Percentiles rank a stretch among this genome's conserved stretches.
These are phyloP conservation scores for Xyrichtys novacula DNA, from an alignment of 2,797 vertebrate genomes.

Conservation along the genomic window DNA sequence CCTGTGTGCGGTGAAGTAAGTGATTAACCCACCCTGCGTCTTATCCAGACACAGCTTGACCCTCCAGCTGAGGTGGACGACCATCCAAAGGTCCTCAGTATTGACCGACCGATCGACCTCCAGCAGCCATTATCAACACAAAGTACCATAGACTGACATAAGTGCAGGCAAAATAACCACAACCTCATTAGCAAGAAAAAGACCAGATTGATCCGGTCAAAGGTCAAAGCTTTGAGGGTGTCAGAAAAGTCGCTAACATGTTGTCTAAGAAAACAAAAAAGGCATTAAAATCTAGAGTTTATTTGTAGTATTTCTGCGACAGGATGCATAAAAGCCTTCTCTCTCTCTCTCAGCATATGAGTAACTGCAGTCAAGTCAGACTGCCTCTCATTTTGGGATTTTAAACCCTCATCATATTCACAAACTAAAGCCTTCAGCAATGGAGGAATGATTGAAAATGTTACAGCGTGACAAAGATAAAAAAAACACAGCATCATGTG, in stretches of 20 bases:
- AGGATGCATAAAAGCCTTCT: constrained; percentile 7
- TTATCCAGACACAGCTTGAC: constrained; percentile 37
- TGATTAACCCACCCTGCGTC: constrained; percentile 50
- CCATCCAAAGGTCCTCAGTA: constrained; percentile 54
- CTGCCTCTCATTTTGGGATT: constrained; percentile 37
- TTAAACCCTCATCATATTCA: constrained; percentile 29
- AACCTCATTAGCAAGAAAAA: neutral
- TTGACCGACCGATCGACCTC: constrained; percentile 31
- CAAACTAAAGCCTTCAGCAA: constrained; percentile 32
- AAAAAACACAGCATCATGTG: constrained; percentile 44
- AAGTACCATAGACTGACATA: neutral
- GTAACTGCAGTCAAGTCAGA: constrained; percentile 30
- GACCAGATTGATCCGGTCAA: too few species aligned
- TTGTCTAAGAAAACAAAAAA: neutral
- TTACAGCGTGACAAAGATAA: constrained; percentile 48
- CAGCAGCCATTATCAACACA: constrained; percentile 23
- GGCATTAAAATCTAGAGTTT: neutral
- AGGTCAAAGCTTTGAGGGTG: neutral
- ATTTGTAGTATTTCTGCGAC: neutral
- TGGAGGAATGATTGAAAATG: constrained; percentile 28
- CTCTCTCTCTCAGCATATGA: constrained; percentile 28
- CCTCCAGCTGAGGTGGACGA: constrained; percentile 10
- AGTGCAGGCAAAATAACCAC: constrained; percentile 8
- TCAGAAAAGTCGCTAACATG: neutral
- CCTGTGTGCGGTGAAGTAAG: constrained; percentile 35